These are phyloP conservation scores for Drepana falcataria DNA, from an alignment of 2,888 invertebrate genomes.

Conservation along the genomic window DNA sequence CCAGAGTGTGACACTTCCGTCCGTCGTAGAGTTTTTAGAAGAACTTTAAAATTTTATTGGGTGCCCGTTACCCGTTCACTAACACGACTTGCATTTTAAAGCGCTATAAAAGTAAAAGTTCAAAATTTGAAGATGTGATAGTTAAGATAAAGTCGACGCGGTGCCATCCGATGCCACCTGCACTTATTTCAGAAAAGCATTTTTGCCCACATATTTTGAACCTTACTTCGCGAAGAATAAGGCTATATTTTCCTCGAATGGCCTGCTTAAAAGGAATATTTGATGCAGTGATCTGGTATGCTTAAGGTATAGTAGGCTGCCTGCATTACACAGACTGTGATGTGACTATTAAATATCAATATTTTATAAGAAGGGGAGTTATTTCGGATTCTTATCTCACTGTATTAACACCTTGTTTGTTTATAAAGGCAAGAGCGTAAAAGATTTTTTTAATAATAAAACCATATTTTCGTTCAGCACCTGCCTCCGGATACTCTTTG, in stretches of 20 bases:
- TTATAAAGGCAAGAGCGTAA: slow-evolving; percentile 38
- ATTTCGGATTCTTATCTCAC: slow-evolving; percentile 61
- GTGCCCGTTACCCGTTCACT: slow-evolving; percentile 55
- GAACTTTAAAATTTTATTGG: slow-evolving; percentile 30
- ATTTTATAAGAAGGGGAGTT: slow-evolving; percentile 65
- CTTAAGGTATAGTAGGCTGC: slow-evolving; percentile 57
- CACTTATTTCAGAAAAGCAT: slow-evolving; percentile 36
- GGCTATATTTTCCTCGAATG: slow-evolving; percentile 19
- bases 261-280: slow-evolving; percentile 50
- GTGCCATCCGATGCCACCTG: slow-evolving; percentile 66
- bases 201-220: slow-evolving; percentile 12
- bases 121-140: slow-evolving; percentile 68
- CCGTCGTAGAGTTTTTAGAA: slow-evolving; percentile 13
- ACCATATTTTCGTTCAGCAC: slow-evolving; percentile 46
- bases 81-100: slow-evolving; percentile 67
- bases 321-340: slow-evolving; percentile 64
- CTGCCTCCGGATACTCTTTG: slow-evolving; percentile 52
- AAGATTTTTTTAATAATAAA: slow-evolving; percentile 44
- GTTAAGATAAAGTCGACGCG: slow-evolving; percentile 62
- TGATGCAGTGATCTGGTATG: slow-evolving; percentile 70
- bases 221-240: slow-evolving; percentile 13
- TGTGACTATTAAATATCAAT: slow-evolving; percentile 73
- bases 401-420: slow-evolving; percentile 75
- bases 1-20: slow-evolving; percentile 5
- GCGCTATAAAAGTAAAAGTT: slow-evolving; percentile 72